Evolutionary conservation across 2,888 invertebrate species (phyloP).

Genomic region (Mamestra brassicae): DNA sequence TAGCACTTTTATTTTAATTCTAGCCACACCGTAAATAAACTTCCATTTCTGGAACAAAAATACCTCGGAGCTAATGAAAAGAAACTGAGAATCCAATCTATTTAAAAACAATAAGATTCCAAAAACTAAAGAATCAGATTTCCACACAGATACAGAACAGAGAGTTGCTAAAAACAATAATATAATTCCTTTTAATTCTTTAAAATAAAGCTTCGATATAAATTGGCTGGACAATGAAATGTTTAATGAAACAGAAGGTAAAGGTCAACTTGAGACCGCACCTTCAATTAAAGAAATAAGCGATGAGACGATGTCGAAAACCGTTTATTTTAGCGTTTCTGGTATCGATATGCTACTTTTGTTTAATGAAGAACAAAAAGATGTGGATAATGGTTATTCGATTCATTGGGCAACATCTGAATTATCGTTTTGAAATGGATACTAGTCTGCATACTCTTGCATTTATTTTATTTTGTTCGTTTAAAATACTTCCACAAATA

Average conservation of each 20-base stretch:
- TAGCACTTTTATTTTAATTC: conserved; percentile 27
- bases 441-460: background rate
- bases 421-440: conserved; percentile 10
- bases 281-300: conserved; percentile 73
- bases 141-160: conserved; percentile 67
- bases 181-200: conserved; percentile 74
- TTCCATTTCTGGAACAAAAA: conserved; percentile 57
- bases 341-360: conserved; percentile 50
- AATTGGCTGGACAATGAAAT: conserved; percentile 78
- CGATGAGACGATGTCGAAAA: conserved; percentile 59
- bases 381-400: background rate
- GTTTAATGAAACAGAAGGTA: conserved; percentile 78
- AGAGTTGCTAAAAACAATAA: conserved; percentile 71
- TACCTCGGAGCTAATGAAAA: conserved; percentile 41
- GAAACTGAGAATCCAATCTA: conserved; percentile 59
- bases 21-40: conserved; percentile 47
- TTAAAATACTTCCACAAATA: conserved; percentile 13
- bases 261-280: conserved; percentile 63
- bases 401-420: conserved; percentile 16
- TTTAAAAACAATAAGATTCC: conserved; percentile 62
- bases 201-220: conserved; percentile 71
- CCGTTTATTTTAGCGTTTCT: conserved; percentile 54
- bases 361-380: conserved; percentile 15
- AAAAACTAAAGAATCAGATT: conserved; percentile 65
- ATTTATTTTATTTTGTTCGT: conserved; percentile 5